Conservation (phyloP, 2,113 vertebrate species). For the Cervus canadensis region DNA sequence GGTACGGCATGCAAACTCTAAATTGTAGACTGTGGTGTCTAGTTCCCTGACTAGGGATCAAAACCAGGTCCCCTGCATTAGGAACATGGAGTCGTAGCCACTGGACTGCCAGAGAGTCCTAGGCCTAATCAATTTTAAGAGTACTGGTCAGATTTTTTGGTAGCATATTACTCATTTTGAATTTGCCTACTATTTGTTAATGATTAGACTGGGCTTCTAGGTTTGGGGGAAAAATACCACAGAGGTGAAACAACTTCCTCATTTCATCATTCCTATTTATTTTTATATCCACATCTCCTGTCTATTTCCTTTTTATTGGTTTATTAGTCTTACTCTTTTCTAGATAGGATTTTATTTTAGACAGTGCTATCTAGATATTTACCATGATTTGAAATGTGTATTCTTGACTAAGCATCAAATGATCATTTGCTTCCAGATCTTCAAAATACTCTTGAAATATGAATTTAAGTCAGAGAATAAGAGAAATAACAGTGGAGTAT, state of each 20-base stretch:
- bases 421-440: background rate
- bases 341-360: background rate
- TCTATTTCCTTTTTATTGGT: background rate
- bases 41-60: background rate
- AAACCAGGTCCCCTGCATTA: background rate
- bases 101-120: background rate
- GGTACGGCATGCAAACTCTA: background rate
- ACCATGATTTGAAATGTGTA: background rate
- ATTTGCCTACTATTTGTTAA: background rate
- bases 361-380: background rate
- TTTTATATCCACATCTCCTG: background rate
- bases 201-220: background rate
- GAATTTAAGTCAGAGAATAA: constrained; percentile 18
- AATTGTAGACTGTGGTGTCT: background rate
- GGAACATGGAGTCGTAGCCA: background rate
- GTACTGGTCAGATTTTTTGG: background rate
- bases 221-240: background rate
- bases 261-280: background rate
- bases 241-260: background rate
- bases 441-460: background rate
- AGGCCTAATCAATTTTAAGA: background rate
- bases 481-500: background rate
- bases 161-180: background rate
- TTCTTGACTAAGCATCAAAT: background rate
- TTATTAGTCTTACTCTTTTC: background rate